Conservation (phyloP, 2,113 vertebrate genomes). For the Meleagris gallopavo region DNA sequence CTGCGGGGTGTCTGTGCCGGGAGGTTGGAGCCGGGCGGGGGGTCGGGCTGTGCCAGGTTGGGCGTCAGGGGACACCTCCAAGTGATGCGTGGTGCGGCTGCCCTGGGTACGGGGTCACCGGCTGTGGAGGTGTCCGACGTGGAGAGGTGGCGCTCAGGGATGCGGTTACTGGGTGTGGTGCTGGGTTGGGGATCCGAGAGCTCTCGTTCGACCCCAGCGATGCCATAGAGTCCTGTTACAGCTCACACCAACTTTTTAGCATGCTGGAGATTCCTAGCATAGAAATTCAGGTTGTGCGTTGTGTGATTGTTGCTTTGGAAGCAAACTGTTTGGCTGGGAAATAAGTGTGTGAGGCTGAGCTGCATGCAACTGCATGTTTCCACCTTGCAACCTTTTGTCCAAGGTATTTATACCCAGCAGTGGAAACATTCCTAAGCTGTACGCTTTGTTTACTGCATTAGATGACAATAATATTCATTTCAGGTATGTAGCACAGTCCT, state of each 20-base stretch:
- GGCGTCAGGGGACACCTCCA: too few relatives aligned
- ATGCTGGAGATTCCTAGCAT: fast-evolving
- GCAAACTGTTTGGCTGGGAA: background rate
- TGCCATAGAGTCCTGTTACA: fast-evolving
- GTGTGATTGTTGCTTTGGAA: background rate
- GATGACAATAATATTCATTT: background rate
- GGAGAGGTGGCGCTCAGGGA: too few relatives aligned
- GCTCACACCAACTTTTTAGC: background rate
- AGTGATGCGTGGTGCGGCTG: too few relatives aligned
- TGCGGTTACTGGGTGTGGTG: too few relatives aligned
- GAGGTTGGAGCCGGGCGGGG: too few relatives aligned
- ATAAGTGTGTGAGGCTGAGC: background rate
- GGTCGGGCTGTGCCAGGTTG: too few relatives aligned
- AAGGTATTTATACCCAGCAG: background rate
- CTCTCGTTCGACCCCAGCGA: background rate
- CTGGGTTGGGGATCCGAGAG: too few relatives aligned
- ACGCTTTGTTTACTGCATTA: fast-evolving
- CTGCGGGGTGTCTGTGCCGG: too few relatives aligned
- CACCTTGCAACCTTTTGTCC: background rate
- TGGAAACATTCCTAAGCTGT: background rate
- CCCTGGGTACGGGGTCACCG: too few relatives aligned
- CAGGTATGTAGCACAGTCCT: background rate
- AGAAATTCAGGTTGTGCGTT: fast-evolving
- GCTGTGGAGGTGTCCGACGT: too few relatives aligned
- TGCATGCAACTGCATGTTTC: background rate